Percentiles rank a stretch among this genome's conserved stretches.
Conservation (phyloP, 2,797 vertebrate species). For the Sebastes hopkinsi region DNA sequence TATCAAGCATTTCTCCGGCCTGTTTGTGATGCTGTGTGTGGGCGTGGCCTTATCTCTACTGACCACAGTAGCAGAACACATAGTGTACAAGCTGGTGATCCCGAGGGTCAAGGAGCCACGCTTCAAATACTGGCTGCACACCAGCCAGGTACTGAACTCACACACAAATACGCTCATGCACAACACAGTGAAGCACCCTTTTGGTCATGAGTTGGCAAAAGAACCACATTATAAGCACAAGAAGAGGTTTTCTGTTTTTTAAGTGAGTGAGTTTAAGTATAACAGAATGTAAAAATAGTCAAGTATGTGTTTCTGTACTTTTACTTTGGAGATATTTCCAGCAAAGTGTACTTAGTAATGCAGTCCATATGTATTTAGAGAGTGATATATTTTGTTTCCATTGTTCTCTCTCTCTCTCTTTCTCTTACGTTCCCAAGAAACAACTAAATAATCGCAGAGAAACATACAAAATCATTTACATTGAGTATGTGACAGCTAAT, state of each 20-base stretch:
- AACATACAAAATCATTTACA: neutral
- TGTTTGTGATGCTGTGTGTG: slow-evolving; percentile 96
- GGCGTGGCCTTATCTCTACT: slow-evolving; percentile 94
- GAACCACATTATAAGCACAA: neutral
- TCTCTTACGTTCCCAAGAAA: neutral
- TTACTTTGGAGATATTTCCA: neutral
- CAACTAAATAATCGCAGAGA: neutral
- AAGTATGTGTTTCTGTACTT: neutral
- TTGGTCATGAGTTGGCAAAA: neutral
- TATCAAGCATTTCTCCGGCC: slow-evolving; percentile 97
- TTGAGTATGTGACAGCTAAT: neutral
- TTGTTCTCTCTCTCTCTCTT: neutral
- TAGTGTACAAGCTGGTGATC: slow-evolving; percentile 91
- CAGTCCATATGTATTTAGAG: neutral
- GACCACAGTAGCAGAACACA: slow-evolving; percentile 94
- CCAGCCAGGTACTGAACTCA: slow-evolving; percentile 90
- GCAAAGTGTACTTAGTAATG: neutral
- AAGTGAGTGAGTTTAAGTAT: neutral
- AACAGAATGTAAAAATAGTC: neutral
- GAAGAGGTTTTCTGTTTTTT: neutral
- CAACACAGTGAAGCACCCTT: neutral
- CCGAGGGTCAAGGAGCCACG: slow-evolving; percentile 93
- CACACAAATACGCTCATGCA: neutral
- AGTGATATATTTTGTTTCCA: neutral
- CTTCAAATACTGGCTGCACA: slow-evolving; percentile 96